Base-by-base conservation (phyloP, 2,888 invertebrate genomes). In the Scaeva pyrastri region DNA sequence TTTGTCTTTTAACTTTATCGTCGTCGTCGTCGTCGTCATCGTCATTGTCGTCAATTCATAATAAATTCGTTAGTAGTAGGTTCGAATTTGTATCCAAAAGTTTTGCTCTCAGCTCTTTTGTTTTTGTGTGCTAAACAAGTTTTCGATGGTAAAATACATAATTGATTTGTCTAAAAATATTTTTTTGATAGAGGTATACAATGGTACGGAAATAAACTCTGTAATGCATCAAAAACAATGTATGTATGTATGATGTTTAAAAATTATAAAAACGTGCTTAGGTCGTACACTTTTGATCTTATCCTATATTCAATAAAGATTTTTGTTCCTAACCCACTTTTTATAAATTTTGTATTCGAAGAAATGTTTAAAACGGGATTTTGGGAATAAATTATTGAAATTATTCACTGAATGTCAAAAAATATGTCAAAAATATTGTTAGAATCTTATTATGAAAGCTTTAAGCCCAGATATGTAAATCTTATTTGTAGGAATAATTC, bases 61-160 rank as follows among this genome's bases (percentile, higher is more conserved):
- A 31, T 31, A 7, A 31, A 16, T 19, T 6, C 16, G 16, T 31
- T 41, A 39, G 19, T 21, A 19, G 19, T 36, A 31, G 11, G 5
- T 8, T 26, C 21, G 3, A 10, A 36, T 0, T 14, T 43, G 11
- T 31, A 55, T 41, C 36, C 1, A 60, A 66, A 66, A 62, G 52
- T 74, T 64, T 73, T n/a, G 11, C 1, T 7, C 12, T 56, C 82
- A 76, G 19, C 75, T 68, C 68, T 68, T 68, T 68, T 39, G 39
- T 52, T 62, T 68, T 19, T 14, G 7, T 21, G 8, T 39, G 45
- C 21, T 21, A 45, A 48, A 48, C 48, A 19, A 66, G 31, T 48
- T 66, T 31, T 19, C 7, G 12, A 5, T 31, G 11, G 10, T 6
- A 60, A n/a, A n/a, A n/a, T n/a, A 39, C 64, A 64, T 45, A 45